Conservation (phyloP, 92 coral and sea anemone species). For the Diadumene lineata region DNA sequence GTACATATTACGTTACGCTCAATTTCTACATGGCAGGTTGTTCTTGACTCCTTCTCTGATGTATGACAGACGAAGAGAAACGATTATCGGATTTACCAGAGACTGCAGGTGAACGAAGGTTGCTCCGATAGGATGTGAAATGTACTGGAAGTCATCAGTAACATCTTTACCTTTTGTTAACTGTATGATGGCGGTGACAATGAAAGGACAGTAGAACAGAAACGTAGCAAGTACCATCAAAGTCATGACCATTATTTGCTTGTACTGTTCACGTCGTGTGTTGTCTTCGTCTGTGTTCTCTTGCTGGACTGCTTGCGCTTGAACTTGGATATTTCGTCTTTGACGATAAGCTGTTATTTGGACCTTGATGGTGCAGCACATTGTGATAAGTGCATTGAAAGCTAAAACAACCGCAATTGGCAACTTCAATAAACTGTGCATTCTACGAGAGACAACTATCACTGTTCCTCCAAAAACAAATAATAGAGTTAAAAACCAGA, state of each 20-base stretch:
- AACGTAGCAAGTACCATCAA: neutral
- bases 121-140: neutral
- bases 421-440: neutral
- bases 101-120: conserved; percentile 7
- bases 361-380: conserved; percentile 1
- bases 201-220: neutral
- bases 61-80: conserved; percentile 13
- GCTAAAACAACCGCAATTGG: neutral
- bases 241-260: neutral
- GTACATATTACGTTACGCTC: too few species aligned
- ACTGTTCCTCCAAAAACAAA: neutral
- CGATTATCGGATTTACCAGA: conserved; percentile 5
- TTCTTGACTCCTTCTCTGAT: conserved; percentile 11
- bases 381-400: neutral
- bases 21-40: neutral
- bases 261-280: neutral
- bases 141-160: neutral
- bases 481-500: neutral
- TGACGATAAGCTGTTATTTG: conserved; percentile 9
- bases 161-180: neutral
- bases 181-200: neutral
- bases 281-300: neutral
- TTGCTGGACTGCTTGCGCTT: neutral
- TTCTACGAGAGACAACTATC: too few species aligned
- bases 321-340: conserved; percentile 1